Evolutionary conservation across 53 echinoderm and acorn worm species (phyloP), one percentile per base, ranked within the genome.

Genomic region (Luidia sarsii): DNA sequence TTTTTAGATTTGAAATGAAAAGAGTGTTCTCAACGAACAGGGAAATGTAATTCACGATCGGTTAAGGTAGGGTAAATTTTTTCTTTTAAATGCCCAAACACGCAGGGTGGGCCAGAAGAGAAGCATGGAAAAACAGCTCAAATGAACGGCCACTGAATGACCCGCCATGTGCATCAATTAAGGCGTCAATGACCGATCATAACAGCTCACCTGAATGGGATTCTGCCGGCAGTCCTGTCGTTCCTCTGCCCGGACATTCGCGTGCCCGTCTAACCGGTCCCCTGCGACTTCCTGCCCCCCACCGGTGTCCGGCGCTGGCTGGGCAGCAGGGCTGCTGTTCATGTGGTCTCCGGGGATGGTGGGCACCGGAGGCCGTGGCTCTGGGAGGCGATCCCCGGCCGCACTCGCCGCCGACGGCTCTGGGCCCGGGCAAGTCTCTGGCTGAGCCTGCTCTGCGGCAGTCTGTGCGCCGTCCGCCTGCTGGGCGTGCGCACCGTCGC

Each of bases 121-220:
- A n/a, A n/a, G n/a, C n/a, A n/a, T n/a, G n/a, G n/a, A n/a, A n/a
- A n/a, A n/a, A n/a, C n/a, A n/a, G n/a, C n/a, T n/a, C n/a, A n/a
- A n/a, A n/a, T n/a, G n/a, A n/a, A n/a, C n/a, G n/a, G n/a, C n/a
- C n/a, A n/a, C n/a, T n/a, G n/a, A n/a, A n/a, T n/a, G n/a, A n/a
- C n/a, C n/a, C n/a, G n/a, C n/a, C n/a, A n/a, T n/a, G n/a, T n/a
- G n/a, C n/a, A n/a, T n/a, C n/a, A n/a, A n/a, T n/a, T n/a, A n/a
- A n/a, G n/a, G n/a, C n/a, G n/a, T n/a, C n/a, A n/a, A n/a, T n/a
- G n/a, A n/a, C n/a, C n/a, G n/a, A n/a, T n/a, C n/a, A n/a, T n/a
- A n/a, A n/a, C n/a, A n/a, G n/a, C n/a, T n/a, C n/a, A 86, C 86
- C 71, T 79, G 39, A n/a, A 68, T 59, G 14, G 79, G 56, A 57